Evolutionary conservation across 2,113 vertebrate genomes (phyloP), one percentile per base, ranked within the genome.

Genomic region (Dasypus novemcinctus): DNA sequence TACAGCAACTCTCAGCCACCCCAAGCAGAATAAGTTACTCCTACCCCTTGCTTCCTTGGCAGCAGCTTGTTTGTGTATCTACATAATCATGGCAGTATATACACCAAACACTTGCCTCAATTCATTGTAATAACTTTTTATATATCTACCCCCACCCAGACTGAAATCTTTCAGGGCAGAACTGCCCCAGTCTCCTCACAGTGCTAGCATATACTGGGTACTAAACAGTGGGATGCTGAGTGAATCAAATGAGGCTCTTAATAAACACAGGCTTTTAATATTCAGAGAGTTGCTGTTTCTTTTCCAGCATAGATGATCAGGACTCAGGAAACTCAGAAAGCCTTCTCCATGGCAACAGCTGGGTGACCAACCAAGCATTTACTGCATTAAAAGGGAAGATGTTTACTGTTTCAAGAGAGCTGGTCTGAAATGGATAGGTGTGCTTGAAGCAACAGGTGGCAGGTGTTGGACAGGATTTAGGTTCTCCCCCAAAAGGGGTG

Each of bases 281-380:
- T n/a, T 33, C 86, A 31, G 54, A 33, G 27, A 87, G 41, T 14
- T 57, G 17, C 84, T 69, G 5, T 59, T 95, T 92, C 46, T 59
- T 57, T 87, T 84, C 64, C 3, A 68, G 72, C 66, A 66, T 25
- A 90, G 66, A 49, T 43, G 15, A 90, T 23, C 17, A 90, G 69
- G 25, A 38, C 18, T 78, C n/a, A 29, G n/a, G 94, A 81, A 92
- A 92, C 76, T 75, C 13, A 0, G 36, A 82, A 29, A 81, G 46
- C 85, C 41, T 46, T 95, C 90, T 94, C 95, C 88, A 84, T 72
- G 94, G 57, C 96, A 93, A 92, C 96, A 49, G 72, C 82, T 79
- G 31, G 33, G 54, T 82, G 64, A 87, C 71, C 80, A 87, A 54
- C 14, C 78, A 71, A 29, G n/a, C 41, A 54, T 61, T 85, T 66